These are phyloP conservation scores for Arvicanthis niloticus DNA, from an alignment of 2,113 vertebrate genomes.

Conservation along the genomic window DNA sequence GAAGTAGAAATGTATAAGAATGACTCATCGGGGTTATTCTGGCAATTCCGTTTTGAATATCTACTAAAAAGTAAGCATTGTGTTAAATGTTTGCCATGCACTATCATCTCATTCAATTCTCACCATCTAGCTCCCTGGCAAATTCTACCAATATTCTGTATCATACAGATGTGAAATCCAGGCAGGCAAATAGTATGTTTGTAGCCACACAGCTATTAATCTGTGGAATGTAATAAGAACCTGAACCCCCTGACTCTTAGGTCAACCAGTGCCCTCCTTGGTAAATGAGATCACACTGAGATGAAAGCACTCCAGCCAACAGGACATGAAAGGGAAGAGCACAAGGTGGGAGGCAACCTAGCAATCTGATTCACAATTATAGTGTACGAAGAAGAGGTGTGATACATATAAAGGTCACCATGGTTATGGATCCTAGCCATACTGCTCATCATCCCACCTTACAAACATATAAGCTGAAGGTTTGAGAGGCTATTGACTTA, in stretches of 20 bases:
- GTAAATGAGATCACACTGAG: conserved; percentile 25
- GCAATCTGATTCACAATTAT: conserved; percentile 29
- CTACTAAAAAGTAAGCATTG: background rate
- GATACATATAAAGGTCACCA: background rate
- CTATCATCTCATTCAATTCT: conserved; percentile 22
- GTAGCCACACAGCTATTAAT: conserved; percentile 13
- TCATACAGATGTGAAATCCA: background rate
- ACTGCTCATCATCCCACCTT: conserved; percentile 25
- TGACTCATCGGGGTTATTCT: background rate
- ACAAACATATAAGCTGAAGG: conserved; percentile 42
- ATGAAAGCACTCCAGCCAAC: conserved; percentile 40
- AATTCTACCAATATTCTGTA: background rate
- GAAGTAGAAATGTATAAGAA: background rate
- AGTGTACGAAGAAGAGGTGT: background rate
- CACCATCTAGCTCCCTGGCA: background rate
- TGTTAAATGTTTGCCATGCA: background rate
- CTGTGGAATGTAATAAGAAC: background rate
- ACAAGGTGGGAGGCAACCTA: background rate
- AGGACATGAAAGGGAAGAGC: background rate
- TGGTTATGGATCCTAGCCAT: conserved; percentile 27
- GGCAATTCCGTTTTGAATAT: background rate
- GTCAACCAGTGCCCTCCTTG: background rate
- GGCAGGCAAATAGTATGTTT: background rate
- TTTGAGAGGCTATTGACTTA: conserved; percentile 47
- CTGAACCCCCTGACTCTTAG: conserved; percentile 34